These are phyloP conservation scores for Phyllostomus hastatus DNA, from an alignment of 2,113 vertebrate species.

Conservation along the genomic window DNA sequence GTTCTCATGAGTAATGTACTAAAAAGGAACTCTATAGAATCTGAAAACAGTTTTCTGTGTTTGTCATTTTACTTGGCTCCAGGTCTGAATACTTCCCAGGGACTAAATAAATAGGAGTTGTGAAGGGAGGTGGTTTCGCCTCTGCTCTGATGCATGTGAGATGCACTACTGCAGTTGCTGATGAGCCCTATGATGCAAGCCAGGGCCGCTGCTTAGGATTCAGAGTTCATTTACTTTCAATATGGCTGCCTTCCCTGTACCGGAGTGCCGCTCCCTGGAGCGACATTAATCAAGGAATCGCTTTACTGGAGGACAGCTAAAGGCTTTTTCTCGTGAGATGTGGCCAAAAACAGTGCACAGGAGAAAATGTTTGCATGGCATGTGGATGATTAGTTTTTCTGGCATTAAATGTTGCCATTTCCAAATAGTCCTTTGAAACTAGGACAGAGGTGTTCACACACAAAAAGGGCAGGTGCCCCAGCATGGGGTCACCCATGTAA, in stretches of 20 bases:
- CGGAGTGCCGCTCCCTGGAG: neutral
- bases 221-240: neutral
- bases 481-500: neutral
- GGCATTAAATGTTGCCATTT: neutral
- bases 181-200: neutral
- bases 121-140: neutral
- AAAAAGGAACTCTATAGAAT: neutral
- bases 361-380: neutral
- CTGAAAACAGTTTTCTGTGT: neutral
- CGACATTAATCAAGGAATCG: neutral
- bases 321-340: neutral
- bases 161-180: neutral
- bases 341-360: neutral
- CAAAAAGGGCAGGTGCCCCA: neutral
- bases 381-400: conserved; percentile 1
- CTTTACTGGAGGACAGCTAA: neutral
- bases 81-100: neutral
- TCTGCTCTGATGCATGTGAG: neutral
- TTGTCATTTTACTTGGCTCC: neutral
- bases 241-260: neutral
- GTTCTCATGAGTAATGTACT: neutral
- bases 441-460: neutral
- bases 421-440: neutral
- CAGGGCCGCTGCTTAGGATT: neutral
- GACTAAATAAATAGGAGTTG: neutral